Conservation (phyloP, 2,113 vertebrate species). For the Thalassarche chlororhynchos region DNA sequence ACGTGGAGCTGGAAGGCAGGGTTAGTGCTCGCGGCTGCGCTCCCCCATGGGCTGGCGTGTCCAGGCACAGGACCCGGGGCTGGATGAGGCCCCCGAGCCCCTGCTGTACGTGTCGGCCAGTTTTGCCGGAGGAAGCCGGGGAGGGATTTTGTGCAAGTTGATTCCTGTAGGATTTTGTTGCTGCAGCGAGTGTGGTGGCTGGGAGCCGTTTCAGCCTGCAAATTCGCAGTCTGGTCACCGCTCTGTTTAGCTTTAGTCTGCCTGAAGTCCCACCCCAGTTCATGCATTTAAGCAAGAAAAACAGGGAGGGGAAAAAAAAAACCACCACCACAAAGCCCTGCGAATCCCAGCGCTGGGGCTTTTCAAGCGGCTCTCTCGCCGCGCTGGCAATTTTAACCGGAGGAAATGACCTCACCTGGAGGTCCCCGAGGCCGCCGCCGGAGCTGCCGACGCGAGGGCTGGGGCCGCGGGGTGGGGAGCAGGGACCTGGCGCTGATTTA, state of each 20-base stretch:
- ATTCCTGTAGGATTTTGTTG: background rate
- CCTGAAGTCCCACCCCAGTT: background rate
- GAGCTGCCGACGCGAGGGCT: background rate
- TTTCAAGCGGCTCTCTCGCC: background rate
- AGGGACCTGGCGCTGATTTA: constrained; percentile 16
- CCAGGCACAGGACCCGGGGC: background rate
- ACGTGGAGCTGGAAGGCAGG: background rate
- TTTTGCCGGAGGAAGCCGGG: background rate
- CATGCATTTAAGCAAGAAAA: background rate
- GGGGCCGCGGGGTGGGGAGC: background rate
- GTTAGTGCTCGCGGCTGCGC: rapidly evolving
- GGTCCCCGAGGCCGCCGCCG: background rate
- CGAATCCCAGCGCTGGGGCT: background rate
- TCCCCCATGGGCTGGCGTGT: rapidly evolving
- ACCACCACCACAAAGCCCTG: background rate
- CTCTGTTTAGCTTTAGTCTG: background rate
- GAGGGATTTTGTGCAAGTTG: background rate
- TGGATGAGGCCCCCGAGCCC: background rate
- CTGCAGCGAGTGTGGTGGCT: background rate
- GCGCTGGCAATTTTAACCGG: background rate
- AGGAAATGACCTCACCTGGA: constrained; percentile 72
- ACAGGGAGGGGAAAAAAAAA: background rate
- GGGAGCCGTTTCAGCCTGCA: background rate
- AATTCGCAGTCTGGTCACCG: background rate
- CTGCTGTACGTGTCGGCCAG: rapidly evolving